These are phyloP conservation scores for Planococcus citri DNA, from an alignment of 1,140 invertebrate species.

Conservation along the genomic window DNA sequence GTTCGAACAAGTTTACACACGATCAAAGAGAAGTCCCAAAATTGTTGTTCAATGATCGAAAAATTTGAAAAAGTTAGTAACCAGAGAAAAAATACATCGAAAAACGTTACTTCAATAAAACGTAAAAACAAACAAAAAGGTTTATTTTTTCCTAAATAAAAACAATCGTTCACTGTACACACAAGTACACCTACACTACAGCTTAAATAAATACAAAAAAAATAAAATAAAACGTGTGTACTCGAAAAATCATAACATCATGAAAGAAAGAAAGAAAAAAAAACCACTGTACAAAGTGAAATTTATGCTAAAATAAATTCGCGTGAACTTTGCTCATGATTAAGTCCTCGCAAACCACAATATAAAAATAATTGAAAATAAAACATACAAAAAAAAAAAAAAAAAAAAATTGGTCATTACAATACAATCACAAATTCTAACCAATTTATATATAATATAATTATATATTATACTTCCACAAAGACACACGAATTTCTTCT, in stretches of 20 bases:
- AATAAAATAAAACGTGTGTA: no score
- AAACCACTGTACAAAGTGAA: neutral
- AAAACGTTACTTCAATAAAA: no score
- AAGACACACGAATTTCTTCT: neutral
- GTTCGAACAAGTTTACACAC: no score
- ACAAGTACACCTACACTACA: neutral
- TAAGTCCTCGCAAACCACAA: neutral
- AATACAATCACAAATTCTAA: neutral
- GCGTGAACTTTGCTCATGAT: neutral
- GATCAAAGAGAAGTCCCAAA: no score
- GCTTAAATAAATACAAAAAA: no score
- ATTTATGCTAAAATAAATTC: neutral
- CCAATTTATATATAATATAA: neutral
- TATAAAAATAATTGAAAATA: neutral
- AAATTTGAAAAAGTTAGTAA: no score
- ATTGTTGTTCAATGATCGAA: no score
- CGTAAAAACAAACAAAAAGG: neutral
- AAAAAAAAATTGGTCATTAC: neutral
- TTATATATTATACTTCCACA: no score
- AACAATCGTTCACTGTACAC: constrained; percentile 1
- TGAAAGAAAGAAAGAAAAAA: no score
- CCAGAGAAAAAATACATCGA: no score
- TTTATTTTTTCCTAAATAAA: neutral
- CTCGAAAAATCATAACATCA: neutral
- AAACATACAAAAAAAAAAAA: neutral